Base-by-base conservation (phyloP, 2,888 invertebrate genomes). In the Synergus itoensis region DNA sequence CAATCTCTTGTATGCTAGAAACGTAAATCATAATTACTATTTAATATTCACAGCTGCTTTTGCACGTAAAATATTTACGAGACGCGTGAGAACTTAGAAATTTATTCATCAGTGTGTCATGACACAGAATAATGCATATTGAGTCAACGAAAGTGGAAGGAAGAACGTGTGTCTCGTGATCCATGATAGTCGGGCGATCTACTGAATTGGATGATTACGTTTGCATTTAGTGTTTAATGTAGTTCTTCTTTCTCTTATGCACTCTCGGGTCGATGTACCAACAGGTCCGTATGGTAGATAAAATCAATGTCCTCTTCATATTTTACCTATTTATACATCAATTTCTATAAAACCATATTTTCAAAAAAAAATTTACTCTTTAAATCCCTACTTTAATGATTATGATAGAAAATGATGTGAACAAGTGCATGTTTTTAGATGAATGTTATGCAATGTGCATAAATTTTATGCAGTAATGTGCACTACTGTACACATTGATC, bases 191-290 rank as follows among this genome's bases (percentile, higher is more conserved):
- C 69, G 21, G 21, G 21, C 69, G 43, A 78, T 81, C 67, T 76
- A 41, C 69, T 78, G 77, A 83, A 83, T 83, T 82, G 82, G 64
- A 83, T 82, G 83, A 83, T 83, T 83, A 78, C 83, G 69, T 65
- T 64, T 45, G n/a, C 45, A 77, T 75, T 75, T 80, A 73, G 12
- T 64, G 21, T 48, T 48, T 45, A 28, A 69, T 69, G 69, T 45
- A 69, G 69, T 69, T 48, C 48, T 45, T 69, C 28, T 21, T 28
- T 48, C 69, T 69, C 67, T 43, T 67, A 45, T 12, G 16, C n/a
- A 40, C 18, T 40, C 14, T 18, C 53, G 76, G 57, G 60, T 82
- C 82, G 82, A 80, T 80, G 80, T 77, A 80, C 79, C 77, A 65
- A n/a, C 63, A 21, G 43, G 76, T 14, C n/a, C 43, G 21, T 11